Evolutionary conservation across 2,888 invertebrate genomes (phyloP), one percentile per base, ranked within the genome.

Genomic region (Biston betularia): DNA sequence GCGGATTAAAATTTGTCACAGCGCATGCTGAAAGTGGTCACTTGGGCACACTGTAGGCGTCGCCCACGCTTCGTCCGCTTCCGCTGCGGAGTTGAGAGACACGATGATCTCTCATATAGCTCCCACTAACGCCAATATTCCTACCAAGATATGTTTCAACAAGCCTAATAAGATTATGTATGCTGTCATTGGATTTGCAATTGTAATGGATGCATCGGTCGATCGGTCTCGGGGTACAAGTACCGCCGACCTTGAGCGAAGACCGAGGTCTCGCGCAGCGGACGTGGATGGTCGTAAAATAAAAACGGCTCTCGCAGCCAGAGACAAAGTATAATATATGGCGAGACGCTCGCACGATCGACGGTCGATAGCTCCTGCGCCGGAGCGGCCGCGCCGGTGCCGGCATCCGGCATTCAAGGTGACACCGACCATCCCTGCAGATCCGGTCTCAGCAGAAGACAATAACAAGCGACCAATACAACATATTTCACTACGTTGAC

Each of bases 321-420:
- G 84, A 88, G 87, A 88, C 90, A 88, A 86, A 77, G 78, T 84
- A 83, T 89, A 89, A 88, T 88, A 89, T 88, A 89, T 86, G 85
- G 84, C 88, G 82, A 88, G 89, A 86, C 87, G 86, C 85, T 88
- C 84, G 84, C 83, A 86, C 91, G 92, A 93, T 92, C 88, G 92
- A 89, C 91, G 90, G 87, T 81, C 91, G 91, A 92, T 92, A 92
- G 87, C 85, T 90, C 80, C 88, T 87, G 82, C 79, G 83, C 79
- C 89, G 87, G 89, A 87, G 84, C 74, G 82, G 77, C 85, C 53
- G 84, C 75, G 83, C 76, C 87, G 89, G 87, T 89, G 90, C 77
- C 86, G 89, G 87, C 89, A 90, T 93, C 93, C 92, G 92, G 91
- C 89, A 88, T 84, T 88, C 92, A 92, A 93, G 92, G 93, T 93